Base-by-base conservation (phyloP, 2,113 vertebrate genomes). In the Oxygymnocypris stewartii region DNA sequence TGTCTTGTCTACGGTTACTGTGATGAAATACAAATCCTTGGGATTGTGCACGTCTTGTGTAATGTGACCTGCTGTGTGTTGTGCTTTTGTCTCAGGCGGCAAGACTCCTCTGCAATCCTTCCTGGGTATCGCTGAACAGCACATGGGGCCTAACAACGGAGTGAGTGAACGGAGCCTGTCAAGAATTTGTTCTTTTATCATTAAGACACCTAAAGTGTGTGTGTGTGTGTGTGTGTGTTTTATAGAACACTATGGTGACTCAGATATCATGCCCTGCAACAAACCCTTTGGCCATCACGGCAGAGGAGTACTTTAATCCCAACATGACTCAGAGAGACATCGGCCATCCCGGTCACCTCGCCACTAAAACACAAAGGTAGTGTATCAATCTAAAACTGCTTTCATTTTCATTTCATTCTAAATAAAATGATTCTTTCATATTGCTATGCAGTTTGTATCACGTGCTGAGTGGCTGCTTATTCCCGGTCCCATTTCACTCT, bases 101-200 rank as follows among this genome's bases (percentile, higher is more conserved):
- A 99, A 97, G 92, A 99, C 98, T 3, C 97, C 98, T 1, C 93
- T 99, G 67, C 98, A 99, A 91, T 99, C 98, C 86, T 99, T 99
- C 92, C 94, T 99, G 61, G 98, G 98, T 84, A 98, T 99, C 10
- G 98, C 98, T 0, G 98, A 99, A 91, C 98, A 99, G 92, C 98
- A 99, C 2, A 95, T 99, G 91, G 97, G 97, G 37, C 96, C 96
- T 63, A 97, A 96, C 92, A 98, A 98, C 0, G 96, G 95, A 92
- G 98, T 99, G 90, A 97, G 97, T 91, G 44, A 42, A 42, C 23
- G 13, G 37, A 63, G 35, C 31, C 51, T 23, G 12, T 42, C 35
- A 42, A 40, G 12, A 44, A 61, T 80, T 16, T 18, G 12, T 44
- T 61, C 2, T 16, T 42, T 78, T 78, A 78, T 78, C 44, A 18